Evolutionary conservation across 2,113 vertebrate species (phyloP).

Genomic region (Aspiorhynchus laticeps): DNA sequence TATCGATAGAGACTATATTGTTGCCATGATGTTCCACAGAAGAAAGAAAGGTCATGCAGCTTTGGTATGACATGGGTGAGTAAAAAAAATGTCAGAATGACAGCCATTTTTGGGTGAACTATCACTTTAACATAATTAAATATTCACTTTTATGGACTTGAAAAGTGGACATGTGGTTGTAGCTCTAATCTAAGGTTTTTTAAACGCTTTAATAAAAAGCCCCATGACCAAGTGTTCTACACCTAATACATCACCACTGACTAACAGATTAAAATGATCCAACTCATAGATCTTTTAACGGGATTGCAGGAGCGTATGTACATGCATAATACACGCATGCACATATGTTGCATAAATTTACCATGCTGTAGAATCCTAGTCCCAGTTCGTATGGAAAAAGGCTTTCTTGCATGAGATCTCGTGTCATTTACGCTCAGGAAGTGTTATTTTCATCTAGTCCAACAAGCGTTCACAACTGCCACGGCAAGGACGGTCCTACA

Average conservation of each 20-base stretch:
- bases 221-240: conserved; percentile 2
- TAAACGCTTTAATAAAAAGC: background rate
- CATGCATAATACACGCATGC: conserved; percentile 32
- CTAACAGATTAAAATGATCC: conserved; percentile 27
- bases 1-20: too few species aligned
- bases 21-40: background rate
- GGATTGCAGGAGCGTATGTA: conserved; percentile 20
- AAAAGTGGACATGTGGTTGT: conserved; percentile 7
- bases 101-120: background rate
- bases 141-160: background rate
- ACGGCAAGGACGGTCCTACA: background rate
- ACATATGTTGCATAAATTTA: conserved; percentile 32
- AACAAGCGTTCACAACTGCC: background rate
- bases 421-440: background rate
- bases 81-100: background rate
- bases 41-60: background rate
- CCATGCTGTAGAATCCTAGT: background rate
- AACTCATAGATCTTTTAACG: background rate
- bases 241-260: conserved; percentile 18
- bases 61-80: background rate
- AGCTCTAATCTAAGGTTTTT: conserved; percentile 20
- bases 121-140: conserved; percentile 47
- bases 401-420: conserved; percentile 11
- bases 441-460: background rate
- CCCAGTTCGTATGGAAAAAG: background rate